phyloP scores from a whole-genome alignment of 2,113 vertebrate genomes.

The Hyperopisus bebe region DNA sequence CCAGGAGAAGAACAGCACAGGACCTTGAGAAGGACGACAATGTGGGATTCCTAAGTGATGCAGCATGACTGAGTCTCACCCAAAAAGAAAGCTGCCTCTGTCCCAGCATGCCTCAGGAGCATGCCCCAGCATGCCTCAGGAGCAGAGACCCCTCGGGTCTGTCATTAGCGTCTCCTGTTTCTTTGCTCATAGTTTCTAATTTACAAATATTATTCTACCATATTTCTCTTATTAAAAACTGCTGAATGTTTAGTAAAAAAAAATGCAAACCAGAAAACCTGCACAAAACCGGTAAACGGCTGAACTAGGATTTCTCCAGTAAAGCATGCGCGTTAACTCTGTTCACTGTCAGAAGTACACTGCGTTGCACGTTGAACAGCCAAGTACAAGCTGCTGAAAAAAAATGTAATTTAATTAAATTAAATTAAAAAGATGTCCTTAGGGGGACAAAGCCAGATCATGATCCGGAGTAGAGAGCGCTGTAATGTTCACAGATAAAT shows the following conservation, averaged over 20 bases:
- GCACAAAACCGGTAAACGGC: background rate
- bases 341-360: background rate
- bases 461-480: background rate
- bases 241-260: background rate
- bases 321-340: background rate
- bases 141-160: background rate
- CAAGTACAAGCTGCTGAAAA: background rate
- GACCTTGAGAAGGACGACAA: background rate
- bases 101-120: background rate
- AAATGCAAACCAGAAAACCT: background rate
- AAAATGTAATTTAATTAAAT: background rate
- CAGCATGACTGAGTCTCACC: background rate
- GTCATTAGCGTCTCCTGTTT: background rate
- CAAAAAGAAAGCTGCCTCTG: background rate
- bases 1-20: background rate
- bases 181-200: background rate
- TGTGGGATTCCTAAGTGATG: background rate
- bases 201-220: background rate
- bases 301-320: background rate
- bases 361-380: background rate
- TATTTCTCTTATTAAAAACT: background rate
- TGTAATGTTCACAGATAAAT: background rate
- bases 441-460: background rate
- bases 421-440: background rate
- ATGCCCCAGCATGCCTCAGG: background rate